Percentiles rank a stretch among this genome's conserved stretches.
Conservation (phyloP, 2,797 vertebrate genomes). For the Chaetodon trifasciatus region DNA sequence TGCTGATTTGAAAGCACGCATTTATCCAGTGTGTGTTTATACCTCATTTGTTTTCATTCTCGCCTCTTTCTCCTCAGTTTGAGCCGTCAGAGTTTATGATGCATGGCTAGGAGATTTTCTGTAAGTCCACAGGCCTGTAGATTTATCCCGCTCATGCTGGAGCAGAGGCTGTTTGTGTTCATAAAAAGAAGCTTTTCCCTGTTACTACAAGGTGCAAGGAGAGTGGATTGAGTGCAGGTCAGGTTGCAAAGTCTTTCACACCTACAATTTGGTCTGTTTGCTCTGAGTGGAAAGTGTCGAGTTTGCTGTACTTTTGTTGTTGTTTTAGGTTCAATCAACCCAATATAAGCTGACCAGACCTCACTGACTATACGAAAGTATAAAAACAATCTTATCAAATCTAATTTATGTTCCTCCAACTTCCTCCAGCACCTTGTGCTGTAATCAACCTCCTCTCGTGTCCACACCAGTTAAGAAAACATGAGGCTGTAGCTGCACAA, state of each 20-base stretch:
- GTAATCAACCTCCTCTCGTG: not conserved
- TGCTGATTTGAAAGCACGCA: constrained; percentile 55
- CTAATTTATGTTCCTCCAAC: not conserved
- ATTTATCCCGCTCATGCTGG: constrained; percentile 46
- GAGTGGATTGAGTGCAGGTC: constrained; percentile 25
- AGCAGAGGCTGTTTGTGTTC: constrained; percentile 39
- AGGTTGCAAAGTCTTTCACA: constrained; percentile 28
- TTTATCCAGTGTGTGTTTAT: constrained; percentile 62
- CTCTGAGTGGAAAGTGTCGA: constrained; percentile 11
- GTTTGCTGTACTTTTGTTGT: constrained; percentile 4
- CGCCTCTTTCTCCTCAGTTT: constrained; percentile 54
- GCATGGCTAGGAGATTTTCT: constrained; percentile 60
- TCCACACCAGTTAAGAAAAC: constrained; percentile 10
- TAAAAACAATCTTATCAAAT: constrained; percentile 8
- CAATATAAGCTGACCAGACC: not conserved
- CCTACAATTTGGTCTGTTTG: constrained; percentile 20
- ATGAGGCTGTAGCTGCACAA: not conserved
- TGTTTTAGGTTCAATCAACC: not conserved
- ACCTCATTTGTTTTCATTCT: constrained; percentile 72
- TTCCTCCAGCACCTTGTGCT: constrained; percentile 13
- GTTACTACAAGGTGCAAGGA: constrained; percentile 27
- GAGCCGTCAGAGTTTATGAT: constrained; percentile 67
- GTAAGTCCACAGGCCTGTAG: constrained; percentile 47
- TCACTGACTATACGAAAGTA: not conserved
- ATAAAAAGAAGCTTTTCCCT: constrained; percentile 33